These are phyloP conservation scores for Limosa lapponica DNA, from an alignment of 2,797 vertebrate genomes.

Conservation along the genomic window DNA sequence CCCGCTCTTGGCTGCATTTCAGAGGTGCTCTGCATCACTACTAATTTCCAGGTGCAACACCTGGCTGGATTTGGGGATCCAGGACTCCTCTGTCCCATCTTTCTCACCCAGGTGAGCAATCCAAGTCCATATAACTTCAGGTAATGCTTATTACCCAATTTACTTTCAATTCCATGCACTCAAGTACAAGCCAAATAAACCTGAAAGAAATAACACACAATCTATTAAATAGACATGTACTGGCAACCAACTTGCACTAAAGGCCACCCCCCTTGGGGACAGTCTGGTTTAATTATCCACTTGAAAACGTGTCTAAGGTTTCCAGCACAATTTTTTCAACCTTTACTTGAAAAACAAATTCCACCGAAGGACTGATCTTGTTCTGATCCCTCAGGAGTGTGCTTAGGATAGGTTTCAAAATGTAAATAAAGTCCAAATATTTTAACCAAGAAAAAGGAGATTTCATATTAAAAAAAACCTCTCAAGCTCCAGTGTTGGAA, in stretches of 20 bases:
- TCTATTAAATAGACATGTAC: neutral
- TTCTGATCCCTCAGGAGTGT: neutral
- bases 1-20: neutral
- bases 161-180: neutral
- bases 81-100: neutral
- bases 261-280: neutral
- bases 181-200: neutral
- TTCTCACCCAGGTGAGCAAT: neutral
- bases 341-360: conserved; percentile 7
- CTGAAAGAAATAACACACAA: neutral
- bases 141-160: neutral
- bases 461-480: neutral
- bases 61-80: neutral
- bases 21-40: neutral
- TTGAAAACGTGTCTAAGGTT: conserved; percentile 7
- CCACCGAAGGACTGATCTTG: neutral
- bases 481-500: neutral
- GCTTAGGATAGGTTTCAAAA: neutral
- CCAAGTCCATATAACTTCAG: neutral
- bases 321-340: neutral
- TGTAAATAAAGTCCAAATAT: neutral
- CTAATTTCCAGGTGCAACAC: neutral
- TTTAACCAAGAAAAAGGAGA: neutral
- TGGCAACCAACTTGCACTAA: neutral
- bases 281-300: conserved; percentile 6